phyloP scores from a whole-genome alignment of 2,113 vertebrate genomes.

The Peromyscus polionotus region DNA sequence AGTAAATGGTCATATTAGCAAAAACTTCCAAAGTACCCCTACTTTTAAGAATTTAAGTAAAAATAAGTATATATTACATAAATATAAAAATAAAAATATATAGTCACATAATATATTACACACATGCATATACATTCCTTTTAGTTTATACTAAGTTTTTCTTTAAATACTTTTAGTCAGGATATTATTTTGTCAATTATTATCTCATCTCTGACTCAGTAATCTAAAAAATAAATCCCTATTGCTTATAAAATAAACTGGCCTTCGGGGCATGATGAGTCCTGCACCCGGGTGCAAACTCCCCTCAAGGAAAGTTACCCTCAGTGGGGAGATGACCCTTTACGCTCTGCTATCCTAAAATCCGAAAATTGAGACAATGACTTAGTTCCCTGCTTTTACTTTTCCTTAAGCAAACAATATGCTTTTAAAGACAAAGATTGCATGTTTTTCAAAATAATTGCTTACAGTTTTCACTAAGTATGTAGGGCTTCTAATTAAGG shows the following conservation, averaged over 20 bases:
- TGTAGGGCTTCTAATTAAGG: not conserved
- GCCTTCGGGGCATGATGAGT: too few species aligned
- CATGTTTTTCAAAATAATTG: not conserved
- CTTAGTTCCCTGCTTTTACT: too few species aligned
- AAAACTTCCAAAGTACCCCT: not conserved
- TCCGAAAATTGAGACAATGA: not conserved
- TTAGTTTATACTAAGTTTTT: not conserved
- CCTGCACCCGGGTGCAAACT: not conserved
- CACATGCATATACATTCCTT: too few species aligned
- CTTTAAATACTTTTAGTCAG: not conserved
- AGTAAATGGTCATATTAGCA: not conserved
- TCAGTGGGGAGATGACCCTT: not conserved
- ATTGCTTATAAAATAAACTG: not conserved
- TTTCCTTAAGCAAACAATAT: not conserved
- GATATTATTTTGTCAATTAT: not conserved
- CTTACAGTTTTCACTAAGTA: not conserved
- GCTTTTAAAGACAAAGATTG: too few species aligned
- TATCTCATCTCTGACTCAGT: not conserved
- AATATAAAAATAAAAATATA: not conserved
- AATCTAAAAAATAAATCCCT: not conserved
- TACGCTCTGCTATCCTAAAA: not conserved
- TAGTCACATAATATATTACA: not conserved
- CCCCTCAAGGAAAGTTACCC: not conserved
- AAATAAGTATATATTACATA: not conserved
- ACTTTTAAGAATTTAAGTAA: not conserved